Base-by-base conservation (phyloP, 1,140 invertebrate genomes). In the Lordiphosa collinella region DNA sequence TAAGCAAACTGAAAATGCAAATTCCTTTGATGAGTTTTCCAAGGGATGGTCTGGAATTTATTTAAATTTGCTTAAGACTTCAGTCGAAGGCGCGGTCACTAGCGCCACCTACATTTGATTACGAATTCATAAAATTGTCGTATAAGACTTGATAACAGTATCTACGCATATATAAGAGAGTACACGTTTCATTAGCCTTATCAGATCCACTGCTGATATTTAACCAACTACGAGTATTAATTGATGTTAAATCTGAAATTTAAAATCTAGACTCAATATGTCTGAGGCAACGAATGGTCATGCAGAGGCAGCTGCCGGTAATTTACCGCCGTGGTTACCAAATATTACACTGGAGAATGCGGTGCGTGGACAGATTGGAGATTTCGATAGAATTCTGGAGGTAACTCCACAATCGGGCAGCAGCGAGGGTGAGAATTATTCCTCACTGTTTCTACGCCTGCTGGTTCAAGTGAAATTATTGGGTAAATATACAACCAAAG, bases 281-380 rank as follows among this genome's bases (percentile, higher is more conserved):
- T 58, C 78, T 5, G 71, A 67, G 37, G 12, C 44, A 11, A 47
- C 71, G 10, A 80, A 82, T 44, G 76, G 78, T 52, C 41, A 60
- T 7, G 34, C 36, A 14, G 60, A 49, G 12, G 1, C 12, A 7
- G 29, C 48, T 16, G 48, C 56, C n/a, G 5, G 36, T 5, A 58
- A 64, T 16, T 31, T 78, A 10, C 85, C 85, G 0, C 6, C 44
- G 7, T 87, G 86, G 85, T 31, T 87, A 31, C 22, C 67, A n/a
- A 66, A 55, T 13, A 61, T 87, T 10, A 74, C 79, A 1, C 51
- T 87, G 14, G 62, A 72, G 18, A 87, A 87, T 13, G 85, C 86
- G 0, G 62, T 82, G 0, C 41, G 41, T 4, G 62, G 43, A 0
- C 66, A 65, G 18, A 55, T 72, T 32, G 85, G 86, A 0, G 60